These are phyloP conservation scores for Heliconius eleuchia DNA, from an alignment of 1,140 invertebrate species.

Conservation along the genomic window DNA sequence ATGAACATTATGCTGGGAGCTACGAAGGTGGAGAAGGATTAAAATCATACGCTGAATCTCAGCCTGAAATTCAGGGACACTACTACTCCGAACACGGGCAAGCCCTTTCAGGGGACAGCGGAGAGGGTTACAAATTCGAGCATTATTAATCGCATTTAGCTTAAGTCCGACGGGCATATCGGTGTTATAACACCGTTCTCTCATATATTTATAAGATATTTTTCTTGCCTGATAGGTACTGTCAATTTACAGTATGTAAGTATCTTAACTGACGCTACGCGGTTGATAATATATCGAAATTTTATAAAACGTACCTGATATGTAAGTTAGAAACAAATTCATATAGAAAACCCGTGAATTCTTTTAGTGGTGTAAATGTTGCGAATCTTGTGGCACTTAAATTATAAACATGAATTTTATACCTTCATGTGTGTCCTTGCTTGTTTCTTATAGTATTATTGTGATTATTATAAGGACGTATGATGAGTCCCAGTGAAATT, in stretches of 20 bases:
- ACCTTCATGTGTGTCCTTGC: constrained; percentile 42
- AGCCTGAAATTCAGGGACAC: constrained; percentile 56
- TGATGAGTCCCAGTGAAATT: constrained; percentile 72
- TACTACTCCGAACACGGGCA: constrained; percentile 62
- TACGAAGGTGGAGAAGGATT: constrained; percentile 67
- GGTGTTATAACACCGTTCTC: constrained; percentile 47
- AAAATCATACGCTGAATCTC: constrained; percentile 61
- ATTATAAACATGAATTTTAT: constrained; percentile 43
- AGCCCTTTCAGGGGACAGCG: constrained; percentile 56
- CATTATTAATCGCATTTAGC: constrained; percentile 64
- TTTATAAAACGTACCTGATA: constrained; percentile 68
- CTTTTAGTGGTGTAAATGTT: constrained; percentile 44
- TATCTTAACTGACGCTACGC: constrained; percentile 47
- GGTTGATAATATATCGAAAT: constrained; percentile 46
- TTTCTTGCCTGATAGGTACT: constrained; percentile 66
- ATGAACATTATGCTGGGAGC: constrained; percentile 55
- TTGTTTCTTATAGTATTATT: constrained; percentile 59
- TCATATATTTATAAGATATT: constrained; percentile 56
- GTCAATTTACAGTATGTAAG: constrained; percentile 47
- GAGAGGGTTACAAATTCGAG: constrained; percentile 67
- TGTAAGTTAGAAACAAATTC: constrained; percentile 53
- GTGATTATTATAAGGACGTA: constrained; percentile 47
- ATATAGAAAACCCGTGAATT: constrained; percentile 54
- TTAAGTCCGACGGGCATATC: constrained; percentile 47
- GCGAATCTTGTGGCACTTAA: constrained; percentile 41